Conservation (phyloP, 2,113 vertebrate genomes). For the Boleophthalmus pectinirostris region DNA sequence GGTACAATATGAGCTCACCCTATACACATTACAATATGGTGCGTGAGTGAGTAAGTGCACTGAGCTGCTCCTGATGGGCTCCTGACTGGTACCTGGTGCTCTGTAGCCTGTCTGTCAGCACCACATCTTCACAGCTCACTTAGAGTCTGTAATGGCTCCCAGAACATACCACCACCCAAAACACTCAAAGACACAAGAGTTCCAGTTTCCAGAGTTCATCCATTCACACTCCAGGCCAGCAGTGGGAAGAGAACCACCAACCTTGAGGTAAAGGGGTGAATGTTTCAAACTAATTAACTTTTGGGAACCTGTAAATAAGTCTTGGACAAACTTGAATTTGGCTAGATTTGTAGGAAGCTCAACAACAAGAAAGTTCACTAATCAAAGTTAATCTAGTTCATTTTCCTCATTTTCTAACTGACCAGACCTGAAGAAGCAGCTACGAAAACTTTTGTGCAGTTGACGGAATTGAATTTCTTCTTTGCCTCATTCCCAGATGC, state of each 20-base stretch:
- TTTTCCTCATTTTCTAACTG: too few relatives aligned
- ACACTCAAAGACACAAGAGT: slow-evolving; percentile 27
- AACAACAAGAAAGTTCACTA: too few relatives aligned
- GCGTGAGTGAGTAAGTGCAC: slow-evolving; percentile 48
- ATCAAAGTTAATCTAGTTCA: too few relatives aligned
- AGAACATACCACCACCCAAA: slow-evolving; percentile 46
- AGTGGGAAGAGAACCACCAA: background rate
- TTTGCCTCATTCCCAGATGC: too few relatives aligned
- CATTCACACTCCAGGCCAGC: background rate
- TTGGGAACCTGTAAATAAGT: background rate
- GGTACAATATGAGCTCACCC: slow-evolving; percentile 21
- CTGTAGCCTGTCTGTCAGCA: slow-evolving; percentile 72
- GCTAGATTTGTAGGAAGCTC: too few relatives aligned
- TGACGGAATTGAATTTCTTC: too few relatives aligned
- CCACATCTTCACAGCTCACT: slow-evolving; percentile 54
- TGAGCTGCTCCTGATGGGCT: slow-evolving; percentile 56
- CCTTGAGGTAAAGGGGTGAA: background rate
- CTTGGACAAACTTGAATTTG: background rate
- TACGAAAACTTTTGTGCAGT: too few relatives aligned
- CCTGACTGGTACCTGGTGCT: slow-evolving; percentile 67
- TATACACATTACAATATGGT: slow-evolving; percentile 27
- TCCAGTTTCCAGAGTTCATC: background rate
- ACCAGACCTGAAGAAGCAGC: too few relatives aligned
- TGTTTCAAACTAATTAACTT: background rate
- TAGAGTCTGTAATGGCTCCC: slow-evolving; percentile 53